phyloP scores from a whole-genome alignment of 2,888 invertebrate species.

The Acleris literana region DNA sequence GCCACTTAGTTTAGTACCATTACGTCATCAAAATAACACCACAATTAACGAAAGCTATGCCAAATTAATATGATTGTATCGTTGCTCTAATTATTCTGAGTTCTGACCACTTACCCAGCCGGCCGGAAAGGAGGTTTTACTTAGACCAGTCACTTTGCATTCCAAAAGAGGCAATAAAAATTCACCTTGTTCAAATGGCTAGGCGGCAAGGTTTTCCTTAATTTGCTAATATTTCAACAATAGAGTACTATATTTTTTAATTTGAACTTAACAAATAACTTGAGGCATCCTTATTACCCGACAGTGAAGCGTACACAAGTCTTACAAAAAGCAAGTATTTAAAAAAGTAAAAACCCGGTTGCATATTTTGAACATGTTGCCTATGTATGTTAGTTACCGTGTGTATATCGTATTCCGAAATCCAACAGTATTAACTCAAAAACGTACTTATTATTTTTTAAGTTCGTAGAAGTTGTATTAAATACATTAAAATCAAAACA shows the following conservation, averaged over 20 bases:
- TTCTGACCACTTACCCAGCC: constrained; percentile 48
- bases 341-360: too few relatives aligned
- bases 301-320: not conserved
- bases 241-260: constrained; percentile 8
- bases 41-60: constrained; percentile 24
- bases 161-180: constrained; percentile 27
- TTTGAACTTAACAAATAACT: constrained; percentile 8
- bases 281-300: not conserved
- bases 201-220: constrained; percentile 25
- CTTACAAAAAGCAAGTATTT: too few relatives aligned
- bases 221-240: constrained; percentile 7
- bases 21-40: constrained; percentile 24
- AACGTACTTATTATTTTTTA: too few relatives aligned
- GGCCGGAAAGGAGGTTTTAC: constrained; percentile 44
- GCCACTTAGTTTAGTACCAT: not conserved
- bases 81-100: constrained; percentile 41
- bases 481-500: too few relatives aligned
- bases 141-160: constrained; percentile 23
- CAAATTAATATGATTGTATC: constrained; percentile 47
- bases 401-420: too few relatives aligned
- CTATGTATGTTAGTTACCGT: too few relatives aligned
- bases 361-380: too few relatives aligned
- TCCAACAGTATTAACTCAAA: too few relatives aligned
- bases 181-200: constrained; percentile 18
- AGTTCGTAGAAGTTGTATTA: too few relatives aligned